phyloP scores from a whole-genome alignment of 2,888 invertebrate species.

The Ophioninae sp. region DNA sequence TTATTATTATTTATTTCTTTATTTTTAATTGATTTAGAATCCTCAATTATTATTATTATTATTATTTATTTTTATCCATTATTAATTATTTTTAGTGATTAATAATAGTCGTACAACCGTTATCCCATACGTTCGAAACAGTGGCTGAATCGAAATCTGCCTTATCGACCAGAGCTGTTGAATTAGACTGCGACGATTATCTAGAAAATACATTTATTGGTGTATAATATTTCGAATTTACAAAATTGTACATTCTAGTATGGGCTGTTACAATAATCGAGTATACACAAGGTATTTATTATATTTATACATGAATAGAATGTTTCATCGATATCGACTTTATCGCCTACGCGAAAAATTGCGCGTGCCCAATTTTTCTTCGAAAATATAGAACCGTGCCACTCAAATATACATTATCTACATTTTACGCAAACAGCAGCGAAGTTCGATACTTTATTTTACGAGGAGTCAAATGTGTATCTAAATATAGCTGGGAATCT shows the following conservation, averaged over 20 bases:
- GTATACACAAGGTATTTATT: constrained; percentile 13
- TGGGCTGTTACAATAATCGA: constrained; percentile 30
- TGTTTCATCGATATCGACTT: constrained; percentile 22
- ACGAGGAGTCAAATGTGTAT: not conserved
- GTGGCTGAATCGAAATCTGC: not conserved
- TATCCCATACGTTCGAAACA: too few species aligned
- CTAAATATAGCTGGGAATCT: not conserved
- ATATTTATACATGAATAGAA: constrained; percentile 19
- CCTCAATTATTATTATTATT: too few species aligned
- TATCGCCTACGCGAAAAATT: constrained; percentile 16
- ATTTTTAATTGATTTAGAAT: too few species aligned
- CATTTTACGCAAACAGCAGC: constrained; percentile 15
- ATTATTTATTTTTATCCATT: too few species aligned
- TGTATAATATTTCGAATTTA: constrained; percentile 57
- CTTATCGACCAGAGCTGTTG: not conserved
- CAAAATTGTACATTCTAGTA: constrained; percentile 61
- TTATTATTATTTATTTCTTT: too few species aligned
- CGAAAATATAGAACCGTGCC: not conserved
- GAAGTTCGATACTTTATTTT: not conserved
- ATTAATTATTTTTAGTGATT: too few species aligned
- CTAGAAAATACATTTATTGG: constrained; percentile 62
- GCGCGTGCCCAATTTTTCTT: not conserved
- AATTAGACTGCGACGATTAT: constrained; percentile 1
- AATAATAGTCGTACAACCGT: too few species aligned
- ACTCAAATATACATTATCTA: constrained; percentile 19